These are phyloP conservation scores for Acleris cristana DNA, from an alignment of 2,888 invertebrate species.

Conservation along the genomic window DNA sequence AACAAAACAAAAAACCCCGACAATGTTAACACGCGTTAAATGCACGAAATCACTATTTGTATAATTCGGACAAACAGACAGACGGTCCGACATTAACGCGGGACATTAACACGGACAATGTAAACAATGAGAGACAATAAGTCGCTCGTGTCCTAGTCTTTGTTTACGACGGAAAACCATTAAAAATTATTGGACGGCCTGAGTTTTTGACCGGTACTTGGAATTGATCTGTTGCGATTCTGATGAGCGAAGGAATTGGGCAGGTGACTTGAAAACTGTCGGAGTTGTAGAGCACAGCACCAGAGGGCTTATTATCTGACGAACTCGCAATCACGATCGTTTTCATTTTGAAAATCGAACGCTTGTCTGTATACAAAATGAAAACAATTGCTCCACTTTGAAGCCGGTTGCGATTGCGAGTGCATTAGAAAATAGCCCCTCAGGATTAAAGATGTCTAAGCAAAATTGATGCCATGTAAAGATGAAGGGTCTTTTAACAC, in stretches of 20 bases:
- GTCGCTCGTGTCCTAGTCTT: slow-evolving; percentile 56
- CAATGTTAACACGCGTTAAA: slow-evolving; percentile 64
- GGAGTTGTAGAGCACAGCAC: background rate
- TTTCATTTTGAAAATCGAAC: too few relatives aligned
- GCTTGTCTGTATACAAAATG: too few relatives aligned
- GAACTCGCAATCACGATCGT: too few relatives aligned
- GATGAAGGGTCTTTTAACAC: too few relatives aligned
- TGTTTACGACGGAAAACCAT: slow-evolving; percentile 75
- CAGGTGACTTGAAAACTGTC: slow-evolving; percentile 15
- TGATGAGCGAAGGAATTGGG: slow-evolving; percentile 4
- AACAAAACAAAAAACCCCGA: slow-evolving; percentile 43
- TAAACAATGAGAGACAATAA: slow-evolving; percentile 57
- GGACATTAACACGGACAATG: slow-evolving; percentile 70
- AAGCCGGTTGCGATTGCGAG: too few relatives aligned
- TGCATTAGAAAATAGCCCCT: too few relatives aligned
- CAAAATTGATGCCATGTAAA: too few relatives aligned
- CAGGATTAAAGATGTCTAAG: too few relatives aligned
- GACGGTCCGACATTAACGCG: slow-evolving; percentile 65
- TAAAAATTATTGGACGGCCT: slow-evolving; percentile 69
- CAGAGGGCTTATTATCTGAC: too few relatives aligned
- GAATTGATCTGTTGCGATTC: slow-evolving; percentile 52
- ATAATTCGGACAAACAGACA: slow-evolving; percentile 55
- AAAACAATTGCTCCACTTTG: too few relatives aligned
- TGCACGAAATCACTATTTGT: slow-evolving; percentile 70
- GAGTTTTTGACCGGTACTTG: slow-evolving; percentile 58